phyloP scores from a whole-genome alignment of 2,888 invertebrate genomes.

The Apamea sordens region DNA sequence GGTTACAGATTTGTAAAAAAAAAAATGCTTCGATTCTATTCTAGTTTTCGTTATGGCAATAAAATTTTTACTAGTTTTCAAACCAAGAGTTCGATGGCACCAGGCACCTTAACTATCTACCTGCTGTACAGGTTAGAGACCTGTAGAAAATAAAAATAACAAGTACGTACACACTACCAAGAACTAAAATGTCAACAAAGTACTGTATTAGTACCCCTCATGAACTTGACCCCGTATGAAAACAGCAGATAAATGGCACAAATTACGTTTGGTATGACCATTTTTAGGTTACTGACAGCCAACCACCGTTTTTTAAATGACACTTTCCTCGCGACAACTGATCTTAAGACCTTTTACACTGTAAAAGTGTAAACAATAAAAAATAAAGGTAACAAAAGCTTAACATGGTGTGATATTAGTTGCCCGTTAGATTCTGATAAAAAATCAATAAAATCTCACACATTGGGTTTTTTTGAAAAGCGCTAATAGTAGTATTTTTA shows the following conservation, averaged over 20 bases:
- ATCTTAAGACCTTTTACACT: slow-evolving; percentile 25
- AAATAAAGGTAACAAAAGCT: slow-evolving; percentile 3
- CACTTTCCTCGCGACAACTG: slow-evolving; percentile 21
- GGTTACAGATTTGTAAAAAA: background rate
- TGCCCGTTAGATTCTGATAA: slow-evolving; percentile 41
- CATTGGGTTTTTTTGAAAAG: slow-evolving; percentile 11
- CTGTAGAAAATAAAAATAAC: background rate
- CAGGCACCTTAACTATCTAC: background rate
- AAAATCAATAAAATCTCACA: slow-evolving; percentile 32
- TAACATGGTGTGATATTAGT: background rate
- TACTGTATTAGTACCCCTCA: background rate
- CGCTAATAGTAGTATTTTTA: slow-evolving; percentile 34
- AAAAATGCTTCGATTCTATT: background rate
- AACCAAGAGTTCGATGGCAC: background rate
- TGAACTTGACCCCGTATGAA: background rate
- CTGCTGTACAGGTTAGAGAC: background rate
- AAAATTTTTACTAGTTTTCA: too few relatives aligned
- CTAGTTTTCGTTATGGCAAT: background rate
- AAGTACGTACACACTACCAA: background rate
- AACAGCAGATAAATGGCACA: background rate
- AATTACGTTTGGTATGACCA: slow-evolving; percentile 16
- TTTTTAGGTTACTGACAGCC: slow-evolving; percentile 47
- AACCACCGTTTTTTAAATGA: slow-evolving; percentile 34
- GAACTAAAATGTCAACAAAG: background rate
- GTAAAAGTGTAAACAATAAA: slow-evolving; percentile 11